phyloP scores from a whole-genome alignment of 2,888 invertebrate genomes.

The Andrena hattorfiana region DNA sequence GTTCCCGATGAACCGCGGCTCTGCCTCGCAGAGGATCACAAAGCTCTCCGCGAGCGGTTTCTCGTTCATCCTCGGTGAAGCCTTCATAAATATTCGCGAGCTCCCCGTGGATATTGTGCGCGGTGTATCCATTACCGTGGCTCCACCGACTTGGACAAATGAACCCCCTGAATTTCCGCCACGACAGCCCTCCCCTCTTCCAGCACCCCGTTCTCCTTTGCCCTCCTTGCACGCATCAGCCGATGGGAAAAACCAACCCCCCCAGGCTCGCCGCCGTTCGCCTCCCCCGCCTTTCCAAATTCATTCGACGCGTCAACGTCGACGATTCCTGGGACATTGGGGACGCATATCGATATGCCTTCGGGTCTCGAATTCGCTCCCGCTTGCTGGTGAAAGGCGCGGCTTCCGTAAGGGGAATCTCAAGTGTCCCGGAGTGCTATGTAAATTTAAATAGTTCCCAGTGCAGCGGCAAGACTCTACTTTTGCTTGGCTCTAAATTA shows the following conservation, averaged over 20 bases:
- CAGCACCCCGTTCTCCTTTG: not conserved
- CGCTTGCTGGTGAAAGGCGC: no score
- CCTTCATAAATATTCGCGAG: conserved; percentile 70
- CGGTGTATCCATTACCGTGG: conserved; percentile 62
- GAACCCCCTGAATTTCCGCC: conserved; percentile 43
- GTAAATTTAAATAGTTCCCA: no score
- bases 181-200: not conserved
- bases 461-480: no score
- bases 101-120: conserved; percentile 39
- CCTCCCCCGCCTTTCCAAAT: conserved; percentile 14
- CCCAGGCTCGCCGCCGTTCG: not conserved
- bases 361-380: no score
- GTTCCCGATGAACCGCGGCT: conserved; percentile 49
- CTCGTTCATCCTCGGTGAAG: conserved; percentile 52
- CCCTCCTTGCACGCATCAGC: conserved; percentile 9
- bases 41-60: conserved; percentile 50
- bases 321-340: no score
- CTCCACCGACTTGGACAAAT: conserved; percentile 64
- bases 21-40: conserved; percentile 32
- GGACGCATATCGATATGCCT: no score
- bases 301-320: not conserved
- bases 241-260: conserved; percentile 8
- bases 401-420: no score
- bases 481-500: no score
- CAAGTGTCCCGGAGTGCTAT: no score